Base-by-base conservation (phyloP, 1,140 invertebrate species). In the Hylaeus volcanicus region DNA sequence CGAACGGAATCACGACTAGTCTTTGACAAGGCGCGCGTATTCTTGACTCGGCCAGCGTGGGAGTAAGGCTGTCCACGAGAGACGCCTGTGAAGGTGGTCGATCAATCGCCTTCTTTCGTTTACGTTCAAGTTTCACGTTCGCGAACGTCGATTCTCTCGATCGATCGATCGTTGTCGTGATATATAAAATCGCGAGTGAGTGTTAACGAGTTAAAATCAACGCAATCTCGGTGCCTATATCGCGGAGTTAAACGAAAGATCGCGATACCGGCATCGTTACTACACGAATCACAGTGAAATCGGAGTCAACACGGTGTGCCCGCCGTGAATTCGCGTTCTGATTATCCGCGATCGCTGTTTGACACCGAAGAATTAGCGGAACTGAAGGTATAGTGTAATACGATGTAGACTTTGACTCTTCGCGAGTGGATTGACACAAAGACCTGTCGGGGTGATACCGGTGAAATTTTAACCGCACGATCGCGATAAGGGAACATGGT, bases 11-110 rank as follows among this genome's bases (percentile, higher is more conserved):
- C 77, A 48, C 41, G 37, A 14, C 15, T 51, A 78, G 71, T 78
- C 83, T 81, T 77, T 75, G 79, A 89, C 89, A 90, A 77, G 82
- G 87, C 89, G 82, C 88, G 85, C 87, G 89, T 91, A 93, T 92
- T 93, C 93, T 90, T 89, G 86, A 90, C 86, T 89, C 86, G 88
- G 79, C 89, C 87, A 86, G 91, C 91, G 92, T 92, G 91, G 90
- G 92, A 92, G 92, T 91, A 90, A 88, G 89, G 87, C 77, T 83
- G 89, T 88, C 83, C 82, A 81, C 79, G 81, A 81, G 80, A 84
- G 80, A 89, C 88, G 83, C 61, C 86, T 82, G 86, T 64, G 83
- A 83, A 85, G 81, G 88, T 89, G 82, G 77, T 87, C 84, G 79
- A 83, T 72, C 82, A 75, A 80, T 68, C 84, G 85, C 75, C 81